Percentiles rank a stretch among this genome's conserved stretches.
Conservation (phyloP, 2,113 vertebrate genomes). For the Sporophila hypoxantha region DNA sequence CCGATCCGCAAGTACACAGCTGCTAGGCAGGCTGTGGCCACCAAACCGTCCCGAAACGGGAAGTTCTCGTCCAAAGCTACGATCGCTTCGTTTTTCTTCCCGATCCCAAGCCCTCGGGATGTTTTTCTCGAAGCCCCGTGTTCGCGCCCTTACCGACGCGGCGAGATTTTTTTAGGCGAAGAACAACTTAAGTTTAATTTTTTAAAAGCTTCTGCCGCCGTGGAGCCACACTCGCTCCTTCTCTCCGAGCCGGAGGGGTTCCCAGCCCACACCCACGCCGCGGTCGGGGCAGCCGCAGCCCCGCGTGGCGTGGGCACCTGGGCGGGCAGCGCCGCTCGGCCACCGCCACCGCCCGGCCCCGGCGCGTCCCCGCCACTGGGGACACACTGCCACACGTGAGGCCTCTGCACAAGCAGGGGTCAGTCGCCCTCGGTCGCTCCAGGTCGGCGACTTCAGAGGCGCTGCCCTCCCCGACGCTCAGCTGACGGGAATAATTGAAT, state of each 20-base stretch:
- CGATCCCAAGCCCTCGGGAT: too few species aligned
- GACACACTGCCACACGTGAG: conserved; percentile 19
- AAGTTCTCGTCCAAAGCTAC: not conserved
- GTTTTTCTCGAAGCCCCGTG: not conserved
- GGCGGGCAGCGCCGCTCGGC: not conserved
- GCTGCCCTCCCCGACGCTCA: conserved; percentile 62
- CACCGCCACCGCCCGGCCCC: not conserved
- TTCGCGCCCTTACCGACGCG: not conserved
- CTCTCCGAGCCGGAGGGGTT: not conserved
- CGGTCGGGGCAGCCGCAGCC: not conserved
- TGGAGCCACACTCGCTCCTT: not conserved
- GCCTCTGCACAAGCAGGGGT: conserved; percentile 58
- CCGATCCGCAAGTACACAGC: conserved; percentile 22
- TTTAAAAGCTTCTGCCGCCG: not conserved
- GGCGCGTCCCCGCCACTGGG: not conserved
- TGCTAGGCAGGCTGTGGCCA: not conserved
- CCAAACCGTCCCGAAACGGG: not conserved
- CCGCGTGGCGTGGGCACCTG: not conserved
- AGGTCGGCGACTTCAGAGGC: conserved; percentile 59
- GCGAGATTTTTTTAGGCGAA: not conserved
- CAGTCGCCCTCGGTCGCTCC: conserved; percentile 56
- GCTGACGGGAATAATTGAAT: conserved; percentile 78
- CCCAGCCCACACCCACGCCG: not conserved
- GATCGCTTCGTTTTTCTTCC: not conserved
- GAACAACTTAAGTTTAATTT: not conserved